Percentiles rank a stretch among this genome's conserved stretches.
phyloP scores from a whole-genome alignment of 2,797 vertebrate species.

The Pipistrellus pygmaeus region DNA sequence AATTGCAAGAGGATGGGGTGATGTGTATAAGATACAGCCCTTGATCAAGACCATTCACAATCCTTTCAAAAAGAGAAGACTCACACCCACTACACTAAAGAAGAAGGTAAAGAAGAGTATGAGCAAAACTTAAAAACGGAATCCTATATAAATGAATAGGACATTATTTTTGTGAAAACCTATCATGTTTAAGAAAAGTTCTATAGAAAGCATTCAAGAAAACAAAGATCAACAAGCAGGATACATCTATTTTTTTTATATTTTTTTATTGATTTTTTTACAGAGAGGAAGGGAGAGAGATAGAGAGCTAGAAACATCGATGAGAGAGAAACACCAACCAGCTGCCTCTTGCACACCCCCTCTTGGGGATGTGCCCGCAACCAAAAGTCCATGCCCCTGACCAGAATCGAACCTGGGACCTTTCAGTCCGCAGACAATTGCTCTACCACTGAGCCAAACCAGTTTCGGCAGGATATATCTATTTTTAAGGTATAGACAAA shows the following conservation, averaged over 20 bases:
- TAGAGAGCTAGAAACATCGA: too few species aligned
- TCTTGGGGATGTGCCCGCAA: too few species aligned
- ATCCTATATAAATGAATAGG: neutral
- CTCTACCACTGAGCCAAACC: too few species aligned
- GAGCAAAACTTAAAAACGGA: neutral
- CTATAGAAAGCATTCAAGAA: neutral
- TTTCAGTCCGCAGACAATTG: too few species aligned
- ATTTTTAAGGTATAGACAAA: neutral
- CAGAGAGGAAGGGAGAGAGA: too few species aligned
- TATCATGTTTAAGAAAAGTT: neutral
- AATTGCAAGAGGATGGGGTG: neutral
- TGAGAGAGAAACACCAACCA: too few species aligned
- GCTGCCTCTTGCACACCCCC: too few species aligned
- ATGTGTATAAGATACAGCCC: neutral
- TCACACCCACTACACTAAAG: neutral
- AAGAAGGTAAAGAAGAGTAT: neutral
- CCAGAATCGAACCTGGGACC: too few species aligned
- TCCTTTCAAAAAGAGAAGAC: neutral
- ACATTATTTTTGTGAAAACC: neutral
- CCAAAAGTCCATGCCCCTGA: too few species aligned
- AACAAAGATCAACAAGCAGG: neutral
- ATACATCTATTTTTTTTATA: neutral
- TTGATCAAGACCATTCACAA: neutral
- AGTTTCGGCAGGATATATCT: neutral
- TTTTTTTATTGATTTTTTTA: too few species aligned